Percentiles rank a stretch among this genome's conserved stretches.
Evolutionary conservation across 2,888 invertebrate genomes (phyloP).

Genomic region (Dasypogon diadema): DNA sequence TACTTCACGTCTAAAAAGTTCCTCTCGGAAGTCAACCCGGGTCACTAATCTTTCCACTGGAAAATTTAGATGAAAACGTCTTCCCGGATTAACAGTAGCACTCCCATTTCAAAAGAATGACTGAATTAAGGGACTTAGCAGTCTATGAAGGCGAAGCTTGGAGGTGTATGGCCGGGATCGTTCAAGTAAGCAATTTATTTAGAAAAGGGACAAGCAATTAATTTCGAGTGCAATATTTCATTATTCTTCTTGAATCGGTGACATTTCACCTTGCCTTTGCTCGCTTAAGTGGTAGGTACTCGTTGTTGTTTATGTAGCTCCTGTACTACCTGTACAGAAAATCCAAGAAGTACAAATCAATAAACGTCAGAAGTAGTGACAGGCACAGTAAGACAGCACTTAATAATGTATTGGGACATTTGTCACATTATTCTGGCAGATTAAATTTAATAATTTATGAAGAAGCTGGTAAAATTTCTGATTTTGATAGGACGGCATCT

Average conservation of each 20-base stretch:
- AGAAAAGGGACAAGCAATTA: no score
- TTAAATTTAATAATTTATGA: slow-evolving; percentile 42
- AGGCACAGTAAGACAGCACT: slow-evolving; percentile 11
- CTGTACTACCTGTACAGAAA: slow-evolving; percentile 8
- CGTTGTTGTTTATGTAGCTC: no score
- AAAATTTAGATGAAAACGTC: no score
- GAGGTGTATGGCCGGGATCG: no score
- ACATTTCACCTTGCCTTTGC: slow-evolving; percentile 8
- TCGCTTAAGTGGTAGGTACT: neutral
- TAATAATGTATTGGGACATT: slow-evolving; percentile 39
- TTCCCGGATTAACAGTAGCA: no score
- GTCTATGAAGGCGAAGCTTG: no score
- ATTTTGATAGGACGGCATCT: neutral
- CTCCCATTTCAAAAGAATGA: no score
- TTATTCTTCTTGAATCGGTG: no score
- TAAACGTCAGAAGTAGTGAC: slow-evolving; percentile 19
- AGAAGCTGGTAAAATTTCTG: slow-evolving; percentile 24
- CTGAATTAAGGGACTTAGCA: no score
- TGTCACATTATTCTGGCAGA: slow-evolving; percentile 41
- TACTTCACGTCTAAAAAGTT: neutral
- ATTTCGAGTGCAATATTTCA: no score
- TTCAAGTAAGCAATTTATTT: no score
- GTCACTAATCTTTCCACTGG: no score
- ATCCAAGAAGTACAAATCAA: slow-evolving; percentile 9
- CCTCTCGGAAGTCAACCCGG: neutral